Conservation (phyloP, 2,888 invertebrate genomes). For the Choristoneura rosaceana region DNA sequence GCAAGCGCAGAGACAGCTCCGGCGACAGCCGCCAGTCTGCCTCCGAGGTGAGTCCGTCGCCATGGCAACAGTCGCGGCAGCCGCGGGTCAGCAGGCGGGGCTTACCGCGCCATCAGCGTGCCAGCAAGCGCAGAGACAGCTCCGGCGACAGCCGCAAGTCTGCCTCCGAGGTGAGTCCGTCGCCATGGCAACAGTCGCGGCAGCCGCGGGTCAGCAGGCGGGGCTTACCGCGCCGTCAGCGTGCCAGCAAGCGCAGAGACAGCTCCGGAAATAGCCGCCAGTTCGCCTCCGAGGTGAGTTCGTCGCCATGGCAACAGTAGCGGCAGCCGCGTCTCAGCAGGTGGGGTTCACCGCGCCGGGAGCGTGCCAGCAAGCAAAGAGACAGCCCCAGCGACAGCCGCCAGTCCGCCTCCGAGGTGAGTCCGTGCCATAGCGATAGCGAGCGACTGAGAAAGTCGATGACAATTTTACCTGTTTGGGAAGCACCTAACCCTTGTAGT, state of each 20-base stretch:
- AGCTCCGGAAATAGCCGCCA: slow-evolving; percentile 74
- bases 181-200: slow-evolving; percentile 63
- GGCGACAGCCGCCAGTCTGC: slow-evolving; percentile 78
- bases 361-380: slow-evolving; percentile 62
- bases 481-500: slow-evolving; percentile 54
- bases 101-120: slow-evolving; percentile 65
- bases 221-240: slow-evolving; percentile 62
- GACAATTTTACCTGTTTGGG: no score
- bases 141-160: slow-evolving; percentile 78
- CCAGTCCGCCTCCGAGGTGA: slow-evolving; percentile 79
- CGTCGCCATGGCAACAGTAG: slow-evolving; percentile 62
- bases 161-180: slow-evolving; percentile 72
- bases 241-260: slow-evolving; percentile 62
- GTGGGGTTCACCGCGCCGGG: slow-evolving; percentile 62
- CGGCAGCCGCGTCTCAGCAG: slow-evolving; percentile 77
- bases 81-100: slow-evolving; percentile 85
- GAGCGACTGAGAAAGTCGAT: no score
- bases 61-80: slow-evolving; percentile 77
- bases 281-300: slow-evolving; percentile 76
- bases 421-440: slow-evolving; percentile 57
- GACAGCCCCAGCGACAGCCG: slow-evolving; percentile 72
- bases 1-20: slow-evolving; percentile 63
- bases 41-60: slow-evolving; percentile 69
- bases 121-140: slow-evolving; percentile 60
- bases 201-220: slow-evolving; percentile 78